Evolutionary conservation across 2,113 vertebrate genomes (phyloP), one percentile per base, ranked within the genome.

Genomic region (Todiramphus chloris): DNA sequence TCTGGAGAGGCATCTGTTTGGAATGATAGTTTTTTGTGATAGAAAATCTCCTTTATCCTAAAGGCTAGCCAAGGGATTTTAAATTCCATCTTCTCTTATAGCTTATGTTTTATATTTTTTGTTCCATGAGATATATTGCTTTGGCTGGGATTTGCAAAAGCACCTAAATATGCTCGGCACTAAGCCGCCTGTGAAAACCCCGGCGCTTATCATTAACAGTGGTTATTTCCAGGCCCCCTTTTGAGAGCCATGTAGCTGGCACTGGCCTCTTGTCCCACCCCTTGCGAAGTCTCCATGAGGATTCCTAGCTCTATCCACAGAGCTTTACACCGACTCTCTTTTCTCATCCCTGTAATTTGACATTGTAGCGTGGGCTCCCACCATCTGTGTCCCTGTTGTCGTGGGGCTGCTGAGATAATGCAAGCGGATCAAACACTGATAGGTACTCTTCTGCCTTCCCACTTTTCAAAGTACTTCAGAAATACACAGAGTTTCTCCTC

Each of bases 21-120:
- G 75, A 46, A 60, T 30, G 82, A 55, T 74, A 43, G 48, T 28
- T 77, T 70, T 88, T 76, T 90, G 59, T 70, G 72, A 24, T 51
- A 83, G 75, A 83, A 95, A 90, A 86, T 81, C 79, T 85, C 58
- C 30, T 90, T 90, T 83, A 62, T 86, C 59, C 88, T 85, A 33
- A 62, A 66, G 50, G 60, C 64, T 81, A 55, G 56, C 20, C 17
- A 11, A 50, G 16, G 53, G 44, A 83, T 74, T 94, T 88, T 46
- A 86, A 85, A 85, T 74, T 73, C 67, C 41, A 11, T 82, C 41
- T 64, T 72, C 58, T 63, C 63, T 73, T 41, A 63, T 10, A 70
- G 63, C 68, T 83, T 69, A 13, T 35, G 19, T 5, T 94, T 70
- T 53, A 48, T 79, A 14, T 87, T 33, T n/a, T 76, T 11, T 75